Percentiles rank a stretch among this genome's conserved stretches.
Conservation (phyloP, 2,797 vertebrate genomes). For the Staurois parvus region DNA sequence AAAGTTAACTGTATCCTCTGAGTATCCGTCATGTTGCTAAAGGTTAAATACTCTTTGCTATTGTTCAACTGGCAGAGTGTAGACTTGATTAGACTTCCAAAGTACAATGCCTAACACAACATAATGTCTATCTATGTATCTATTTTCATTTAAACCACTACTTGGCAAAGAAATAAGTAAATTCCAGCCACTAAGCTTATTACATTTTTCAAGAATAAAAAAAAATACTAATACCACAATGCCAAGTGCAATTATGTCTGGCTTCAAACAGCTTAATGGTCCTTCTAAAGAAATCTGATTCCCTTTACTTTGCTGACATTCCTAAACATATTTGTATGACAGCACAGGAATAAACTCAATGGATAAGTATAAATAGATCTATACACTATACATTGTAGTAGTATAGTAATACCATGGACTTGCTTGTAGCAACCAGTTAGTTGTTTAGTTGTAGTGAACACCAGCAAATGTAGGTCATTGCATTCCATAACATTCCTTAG, state of each 20-base stretch:
- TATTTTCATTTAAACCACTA: background rate
- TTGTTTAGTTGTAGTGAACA: background rate
- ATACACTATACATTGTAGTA: background rate
- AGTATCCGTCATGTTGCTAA: background rate
- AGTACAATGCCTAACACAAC: background rate
- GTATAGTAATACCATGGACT: background rate
- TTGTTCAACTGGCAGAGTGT: conserved; percentile 23
- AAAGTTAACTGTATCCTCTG: conserved; percentile 2
- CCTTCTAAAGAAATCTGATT: conserved; percentile 37
- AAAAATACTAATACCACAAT: conserved; percentile 14
- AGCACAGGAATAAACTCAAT: too few relatives aligned
- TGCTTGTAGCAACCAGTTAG: background rate
- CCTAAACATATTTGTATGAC: conserved; percentile 4
- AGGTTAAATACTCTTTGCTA: conserved; percentile 27
- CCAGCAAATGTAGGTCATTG: background rate
- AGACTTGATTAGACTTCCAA: background rate
- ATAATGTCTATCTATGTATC: background rate
- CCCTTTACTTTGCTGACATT: background rate
- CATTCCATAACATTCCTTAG: background rate
- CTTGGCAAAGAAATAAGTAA: conserved; percentile 11
- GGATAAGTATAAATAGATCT: background rate
- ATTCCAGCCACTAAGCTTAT: conserved; percentile 32
- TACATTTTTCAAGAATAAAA: conserved; percentile 7
- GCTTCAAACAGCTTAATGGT: conserved; percentile 14
- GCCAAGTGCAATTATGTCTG: conserved; percentile 40